Conservation (phyloP, 2,888 invertebrate species). For the Helobdella robusta region DNA sequence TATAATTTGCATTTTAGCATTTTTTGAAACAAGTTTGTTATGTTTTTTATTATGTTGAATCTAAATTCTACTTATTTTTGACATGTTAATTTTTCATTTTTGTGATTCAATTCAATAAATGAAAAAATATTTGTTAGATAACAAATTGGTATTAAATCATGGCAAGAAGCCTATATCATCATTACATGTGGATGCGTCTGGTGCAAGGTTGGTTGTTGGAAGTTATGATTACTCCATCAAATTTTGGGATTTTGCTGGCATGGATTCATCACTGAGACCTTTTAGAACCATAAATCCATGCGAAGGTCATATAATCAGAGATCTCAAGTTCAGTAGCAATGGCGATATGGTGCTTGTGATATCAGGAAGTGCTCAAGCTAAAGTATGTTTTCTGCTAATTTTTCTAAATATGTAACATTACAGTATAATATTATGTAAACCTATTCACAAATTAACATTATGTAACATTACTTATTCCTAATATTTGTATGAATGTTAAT, state of each 20-base stretch:
- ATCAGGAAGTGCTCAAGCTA: conserved; percentile 71
- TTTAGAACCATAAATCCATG: conserved; percentile 88
- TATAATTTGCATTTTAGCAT: background rate
- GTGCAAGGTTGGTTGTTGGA: conserved; percentile 78
- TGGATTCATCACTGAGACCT: conserved; percentile 82
- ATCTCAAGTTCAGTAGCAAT: conserved; percentile 79
- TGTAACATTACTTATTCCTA: too few relatives aligned
- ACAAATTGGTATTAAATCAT: conserved; percentile 17
- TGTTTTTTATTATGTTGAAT: background rate
- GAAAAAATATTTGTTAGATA: background rate
- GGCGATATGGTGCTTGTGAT: conserved; percentile 87
- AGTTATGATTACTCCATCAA: conserved; percentile 90
- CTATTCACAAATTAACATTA: too few relatives aligned
- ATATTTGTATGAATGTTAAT: too few relatives aligned
- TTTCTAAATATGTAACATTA: too few relatives aligned
- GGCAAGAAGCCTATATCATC: conserved; percentile 57
- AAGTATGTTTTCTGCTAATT: too few relatives aligned
- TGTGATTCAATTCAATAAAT: background rate
- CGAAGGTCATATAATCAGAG: conserved; percentile 80
- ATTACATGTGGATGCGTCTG: conserved; percentile 81
- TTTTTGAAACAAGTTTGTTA: background rate
- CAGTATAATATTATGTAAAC: too few relatives aligned
- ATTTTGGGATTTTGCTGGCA: conserved; percentile 97
- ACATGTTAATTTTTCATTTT: background rate
- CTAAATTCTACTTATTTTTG: background rate